Percentiles rank a stretch among this genome's conserved stretches.
These are phyloP conservation scores for Knipowitschia caucasica DNA, from an alignment of 2,797 vertebrate genomes.

Conservation along the genomic window DNA sequence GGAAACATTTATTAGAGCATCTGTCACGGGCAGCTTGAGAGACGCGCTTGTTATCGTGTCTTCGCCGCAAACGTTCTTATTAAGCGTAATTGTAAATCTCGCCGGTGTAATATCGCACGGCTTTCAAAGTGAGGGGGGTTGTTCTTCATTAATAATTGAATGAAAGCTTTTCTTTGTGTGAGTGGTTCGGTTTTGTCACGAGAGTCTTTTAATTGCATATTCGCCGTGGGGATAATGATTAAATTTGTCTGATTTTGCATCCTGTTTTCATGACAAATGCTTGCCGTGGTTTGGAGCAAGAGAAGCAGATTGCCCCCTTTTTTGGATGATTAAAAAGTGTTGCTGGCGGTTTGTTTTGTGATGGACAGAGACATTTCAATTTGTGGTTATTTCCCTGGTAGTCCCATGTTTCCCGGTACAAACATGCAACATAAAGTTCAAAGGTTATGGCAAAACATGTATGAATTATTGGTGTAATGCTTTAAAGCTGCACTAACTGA, in stretches of 20 bases:
- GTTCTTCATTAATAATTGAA: constrained; percentile 29
- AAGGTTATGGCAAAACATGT: no score
- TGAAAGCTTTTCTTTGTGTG: constrained; percentile 8
- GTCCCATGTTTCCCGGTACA: no score
- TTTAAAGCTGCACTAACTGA: no score
- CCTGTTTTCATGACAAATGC: background rate
- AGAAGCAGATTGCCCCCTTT: background rate
- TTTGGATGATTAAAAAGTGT: background rate
- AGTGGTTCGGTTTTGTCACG: constrained; percentile 25
- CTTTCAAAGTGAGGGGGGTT: constrained; percentile 2
- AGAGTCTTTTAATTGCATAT: constrained; percentile 17
- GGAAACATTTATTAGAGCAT: constrained; percentile 57
- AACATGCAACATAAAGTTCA: no score
- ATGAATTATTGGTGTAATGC: no score
- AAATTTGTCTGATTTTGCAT: constrained; percentile 5
- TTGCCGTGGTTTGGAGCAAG: background rate
- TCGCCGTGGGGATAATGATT: background rate
- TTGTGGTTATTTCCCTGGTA: no score
- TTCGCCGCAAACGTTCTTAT: constrained; percentile 42
- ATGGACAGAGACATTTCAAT: background rate
- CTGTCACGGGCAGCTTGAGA: constrained; percentile 46
- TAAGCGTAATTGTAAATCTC: constrained; percentile 39
- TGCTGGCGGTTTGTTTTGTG: background rate
- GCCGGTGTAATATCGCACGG: constrained; percentile 1
- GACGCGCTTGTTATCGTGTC: constrained; percentile 45